phyloP scores from a whole-genome alignment of 1,140 invertebrate genomes.

The Parasteatoda tepidariorum region DNA sequence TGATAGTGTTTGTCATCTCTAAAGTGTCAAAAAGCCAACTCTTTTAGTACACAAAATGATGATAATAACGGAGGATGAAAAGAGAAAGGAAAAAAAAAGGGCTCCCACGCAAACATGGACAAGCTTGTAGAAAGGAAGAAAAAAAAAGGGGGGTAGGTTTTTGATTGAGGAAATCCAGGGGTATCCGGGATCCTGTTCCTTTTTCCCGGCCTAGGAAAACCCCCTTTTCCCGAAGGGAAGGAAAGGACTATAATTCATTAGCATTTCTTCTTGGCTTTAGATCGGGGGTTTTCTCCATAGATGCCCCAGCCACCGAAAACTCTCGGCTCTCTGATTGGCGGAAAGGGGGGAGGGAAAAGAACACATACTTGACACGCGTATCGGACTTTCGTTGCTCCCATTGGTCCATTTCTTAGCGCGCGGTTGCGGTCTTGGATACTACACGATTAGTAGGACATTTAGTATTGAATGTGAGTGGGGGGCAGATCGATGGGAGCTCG shows the following conservation, averaged over 20 bases:
- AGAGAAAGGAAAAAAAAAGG: neutral
- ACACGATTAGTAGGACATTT: slow-evolving; percentile 49
- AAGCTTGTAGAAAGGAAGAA: no score
- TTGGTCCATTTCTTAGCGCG: slow-evolving; percentile 37
- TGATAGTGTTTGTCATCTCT: no score
- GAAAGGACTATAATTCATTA: slow-evolving; percentile 57
- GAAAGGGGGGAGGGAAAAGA: slow-evolving; percentile 26
- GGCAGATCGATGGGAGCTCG: slow-evolving; percentile 23
- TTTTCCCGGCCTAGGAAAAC: slow-evolving; percentile 32
- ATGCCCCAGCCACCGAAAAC: slow-evolving; percentile 8
- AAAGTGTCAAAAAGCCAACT: slow-evolving; percentile 3
- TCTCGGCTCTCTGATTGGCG: neutral
- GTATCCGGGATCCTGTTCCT: slow-evolving; percentile 53
- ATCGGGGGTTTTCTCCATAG: neutral
- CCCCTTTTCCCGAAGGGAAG: slow-evolving; percentile 51
- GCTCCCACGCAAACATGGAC: slow-evolving; percentile 5
- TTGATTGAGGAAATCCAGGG: slow-evolving; percentile 60
- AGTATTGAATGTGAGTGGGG: slow-evolving; percentile 27
- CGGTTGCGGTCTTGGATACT: slow-evolving; percentile 43
- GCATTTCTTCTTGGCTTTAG: slow-evolving; percentile 36
- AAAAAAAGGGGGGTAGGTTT: slow-evolving; percentile 1
- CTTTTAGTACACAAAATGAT: neutral
- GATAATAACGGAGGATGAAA: neutral
- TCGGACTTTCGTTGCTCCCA: slow-evolving; percentile 41
- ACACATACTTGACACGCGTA: slow-evolving; percentile 57